Evolutionary conservation across 2,797 vertebrate species (phyloP).

Genomic region (Pterois miles): DNA sequence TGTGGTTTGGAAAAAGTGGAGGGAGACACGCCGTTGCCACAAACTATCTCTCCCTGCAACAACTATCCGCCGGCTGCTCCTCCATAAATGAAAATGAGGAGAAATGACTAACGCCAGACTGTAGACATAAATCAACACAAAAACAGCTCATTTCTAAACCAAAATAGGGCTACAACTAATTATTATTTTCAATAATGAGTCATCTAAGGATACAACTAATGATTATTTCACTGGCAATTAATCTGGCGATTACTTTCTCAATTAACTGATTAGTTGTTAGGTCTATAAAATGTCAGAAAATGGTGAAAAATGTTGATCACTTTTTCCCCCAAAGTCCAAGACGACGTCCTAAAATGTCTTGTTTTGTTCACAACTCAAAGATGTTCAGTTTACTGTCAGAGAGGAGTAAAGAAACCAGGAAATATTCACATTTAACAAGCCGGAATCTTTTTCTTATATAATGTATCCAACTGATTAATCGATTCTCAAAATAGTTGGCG

Average conservation of each 20-base stretch:
- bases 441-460: neutral
- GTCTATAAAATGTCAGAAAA: neutral
- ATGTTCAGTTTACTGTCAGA: neutral
- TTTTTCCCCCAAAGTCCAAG: neutral
- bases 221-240: neutral
- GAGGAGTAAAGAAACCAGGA: neutral
- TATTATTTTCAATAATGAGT: neutral
- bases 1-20: slow-evolving; percentile 35
- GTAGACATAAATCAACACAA: neutral
- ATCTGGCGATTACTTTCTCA: neutral
- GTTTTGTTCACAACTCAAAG: neutral
- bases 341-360: neutral
- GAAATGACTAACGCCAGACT: neutral
- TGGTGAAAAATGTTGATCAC: neutral
- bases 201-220: too few relatives aligned
- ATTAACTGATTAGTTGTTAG: neutral
- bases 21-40: slow-evolving; percentile 12
- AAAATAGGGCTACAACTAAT: neutral
- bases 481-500: neutral
- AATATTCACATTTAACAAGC: neutral
- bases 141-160: neutral
- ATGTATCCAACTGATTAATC: neutral
- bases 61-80: neutral
- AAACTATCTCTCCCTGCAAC: slow-evolving; percentile 12
- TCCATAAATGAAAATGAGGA: neutral